Base-by-base conservation (phyloP, 2,797 vertebrate genomes). In the Sebastes hubbsi region DNA sequence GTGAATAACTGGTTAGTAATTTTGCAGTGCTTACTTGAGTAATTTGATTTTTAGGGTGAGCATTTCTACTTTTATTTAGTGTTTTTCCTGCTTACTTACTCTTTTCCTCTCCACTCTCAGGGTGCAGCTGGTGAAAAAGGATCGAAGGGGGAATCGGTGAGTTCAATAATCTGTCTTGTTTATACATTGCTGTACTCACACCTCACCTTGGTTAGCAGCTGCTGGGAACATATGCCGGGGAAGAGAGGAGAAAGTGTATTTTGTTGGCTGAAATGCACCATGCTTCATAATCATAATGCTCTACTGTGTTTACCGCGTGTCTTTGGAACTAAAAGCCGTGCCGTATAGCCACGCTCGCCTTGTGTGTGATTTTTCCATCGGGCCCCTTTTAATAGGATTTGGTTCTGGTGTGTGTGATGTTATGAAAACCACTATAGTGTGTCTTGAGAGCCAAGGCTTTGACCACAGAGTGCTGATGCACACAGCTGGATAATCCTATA, bases 91-190 rank as follows among this genome's bases (percentile, higher is more conserved):
- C 60, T 77, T 52, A 65, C 58, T 65, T 56, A 72, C n/a, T 49
- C 42, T 12, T 72, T 12, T 67, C 49, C 20, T 73, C 63, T 81
- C 27, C 42, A 74, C 79, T 79, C 5, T 7, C 77, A 99, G 98
- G 98, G 98, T 72, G 82, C 94, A 71, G 77, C 90, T 76, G 98
- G 98, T 29, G 94, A 96, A 83, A 98, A 97, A 88, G 98, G 98
- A 86, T 97, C 97, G 22, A 98, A 98, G 85, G 98, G 98, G 87
- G 95, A 97, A 3, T 88, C 72, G 82, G 98, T 98, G 92, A 94
- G 95, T 94, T 38, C 29, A 70, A 60, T 80, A 68, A 87, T 91
- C 8, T 67, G 55, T 80, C 93, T 95, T 87, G 29, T 90, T 90
- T 74, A 86, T 79, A 59, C 24, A 63, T 84, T 78, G 29, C 38